phyloP scores from a whole-genome alignment of 2,797 vertebrate genomes.

The Cuculus canorus region DNA sequence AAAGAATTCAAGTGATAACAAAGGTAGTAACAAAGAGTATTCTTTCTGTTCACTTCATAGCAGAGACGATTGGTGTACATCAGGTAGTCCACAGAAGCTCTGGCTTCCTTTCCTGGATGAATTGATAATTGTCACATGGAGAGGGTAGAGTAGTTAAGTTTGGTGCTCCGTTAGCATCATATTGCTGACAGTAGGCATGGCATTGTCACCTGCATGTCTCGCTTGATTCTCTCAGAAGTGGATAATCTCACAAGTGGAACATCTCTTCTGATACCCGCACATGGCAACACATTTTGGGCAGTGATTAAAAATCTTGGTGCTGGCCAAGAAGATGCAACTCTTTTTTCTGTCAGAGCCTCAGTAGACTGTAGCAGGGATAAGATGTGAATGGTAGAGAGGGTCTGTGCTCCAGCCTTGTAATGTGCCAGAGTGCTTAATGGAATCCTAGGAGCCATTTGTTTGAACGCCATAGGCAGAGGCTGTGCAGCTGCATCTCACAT shows the following conservation, averaged over 20 bases:
- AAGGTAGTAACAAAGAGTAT: background rate
- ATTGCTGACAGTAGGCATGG: background rate
- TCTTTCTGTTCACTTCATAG: background rate
- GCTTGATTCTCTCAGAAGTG: background rate
- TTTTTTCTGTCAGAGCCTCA: rapidly evolving
- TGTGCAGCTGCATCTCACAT: too few relatives aligned
- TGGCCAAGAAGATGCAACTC: background rate
- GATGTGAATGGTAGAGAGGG: background rate
- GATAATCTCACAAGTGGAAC: background rate
- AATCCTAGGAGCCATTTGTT: background rate
- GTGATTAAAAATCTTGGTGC: background rate
- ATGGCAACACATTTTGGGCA: background rate
- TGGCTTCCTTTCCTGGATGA: background rate
- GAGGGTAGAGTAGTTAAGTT: background rate
- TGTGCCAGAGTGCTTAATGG: rapidly evolving
- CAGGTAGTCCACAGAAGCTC: background rate
- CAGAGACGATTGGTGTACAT: background rate
- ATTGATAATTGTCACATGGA: rapidly evolving
- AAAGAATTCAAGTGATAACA: background rate
- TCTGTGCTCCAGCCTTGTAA: rapidly evolving
- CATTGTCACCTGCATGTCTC: background rate
- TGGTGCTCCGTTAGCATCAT: rapidly evolving
- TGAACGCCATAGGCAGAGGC: too few relatives aligned
- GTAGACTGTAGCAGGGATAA: background rate
- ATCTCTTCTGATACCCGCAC: background rate